These are phyloP conservation scores for Marcusenius ussheri DNA, from an alignment of 2,113 vertebrate species.

Conservation along the genomic window DNA sequence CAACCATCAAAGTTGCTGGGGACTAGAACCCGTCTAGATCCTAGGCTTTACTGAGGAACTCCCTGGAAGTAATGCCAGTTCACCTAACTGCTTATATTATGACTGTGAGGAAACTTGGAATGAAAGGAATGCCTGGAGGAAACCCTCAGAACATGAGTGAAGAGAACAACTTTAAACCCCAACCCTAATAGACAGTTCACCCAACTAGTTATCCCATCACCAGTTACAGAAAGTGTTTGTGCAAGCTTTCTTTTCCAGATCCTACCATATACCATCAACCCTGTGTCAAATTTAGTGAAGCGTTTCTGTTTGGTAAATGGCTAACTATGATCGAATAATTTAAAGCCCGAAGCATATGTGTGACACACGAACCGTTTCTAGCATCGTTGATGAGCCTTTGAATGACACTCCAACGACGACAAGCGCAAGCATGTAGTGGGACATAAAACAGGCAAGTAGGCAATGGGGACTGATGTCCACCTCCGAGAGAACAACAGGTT, in stretches of 20 bases:
- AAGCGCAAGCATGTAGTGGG: background rate
- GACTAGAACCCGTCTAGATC: background rate
- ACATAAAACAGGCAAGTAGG: background rate
- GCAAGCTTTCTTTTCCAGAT: background rate
- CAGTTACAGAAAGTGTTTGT: background rate
- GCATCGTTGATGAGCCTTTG: background rate
- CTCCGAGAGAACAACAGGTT: background rate
- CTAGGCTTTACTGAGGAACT: background rate
- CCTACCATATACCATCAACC: background rate
- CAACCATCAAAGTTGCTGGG: background rate
- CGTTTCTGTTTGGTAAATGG: no score
- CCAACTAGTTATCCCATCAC: background rate
- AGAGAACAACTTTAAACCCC: background rate
- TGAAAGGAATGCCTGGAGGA: background rate
- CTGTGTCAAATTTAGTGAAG: background rate
- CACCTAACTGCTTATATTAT: background rate
- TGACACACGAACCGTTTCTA: background rate
- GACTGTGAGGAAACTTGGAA: background rate
- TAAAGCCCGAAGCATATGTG: background rate
- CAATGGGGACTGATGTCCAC: background rate
- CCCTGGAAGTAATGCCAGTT: background rate
- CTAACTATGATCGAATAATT: background rate
- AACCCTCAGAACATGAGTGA: background rate
- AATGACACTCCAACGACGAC: background rate
- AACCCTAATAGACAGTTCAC: background rate